Evolutionary conservation across 2,113 vertebrate genomes (phyloP).

Genomic region (Calidris pugnax): DNA sequence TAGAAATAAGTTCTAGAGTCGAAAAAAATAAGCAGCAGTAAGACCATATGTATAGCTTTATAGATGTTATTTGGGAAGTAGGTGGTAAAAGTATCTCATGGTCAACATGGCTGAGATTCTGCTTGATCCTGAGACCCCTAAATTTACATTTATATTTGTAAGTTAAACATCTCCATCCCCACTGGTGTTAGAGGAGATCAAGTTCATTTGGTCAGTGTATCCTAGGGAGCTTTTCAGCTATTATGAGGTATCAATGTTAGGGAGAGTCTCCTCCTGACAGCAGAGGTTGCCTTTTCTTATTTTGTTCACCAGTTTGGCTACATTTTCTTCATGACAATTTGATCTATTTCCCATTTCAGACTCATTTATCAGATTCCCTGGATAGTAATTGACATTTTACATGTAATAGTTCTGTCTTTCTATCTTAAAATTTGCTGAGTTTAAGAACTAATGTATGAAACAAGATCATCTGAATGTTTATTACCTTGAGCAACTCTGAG

Average conservation of each 20-base stretch:
- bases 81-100: not conserved
- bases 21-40: not conserved
- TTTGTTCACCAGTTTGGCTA: not conserved
- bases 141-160: not conserved
- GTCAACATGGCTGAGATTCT: not conserved
- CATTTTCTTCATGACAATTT: not conserved
- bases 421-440: not conserved
- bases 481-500: not conserved
- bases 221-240: not conserved
- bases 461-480: not conserved
- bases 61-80: not conserved
- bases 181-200: not conserved
- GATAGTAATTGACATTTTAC: not conserved
- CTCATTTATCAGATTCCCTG: not conserved
- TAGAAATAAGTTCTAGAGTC: not conserved
- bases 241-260: rapidly evolving
- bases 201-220: not conserved
- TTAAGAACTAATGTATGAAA: constrained; percentile 13
- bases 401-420: not conserved
- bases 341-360: not conserved
- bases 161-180: not conserved
- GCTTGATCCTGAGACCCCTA: not conserved
- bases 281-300: rapidly evolving
- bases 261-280: not conserved
- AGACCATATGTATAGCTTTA: rapidly evolving